Conservation (phyloP, 2,113 vertebrate genomes). For the Pteronura brasiliensis region DNA sequence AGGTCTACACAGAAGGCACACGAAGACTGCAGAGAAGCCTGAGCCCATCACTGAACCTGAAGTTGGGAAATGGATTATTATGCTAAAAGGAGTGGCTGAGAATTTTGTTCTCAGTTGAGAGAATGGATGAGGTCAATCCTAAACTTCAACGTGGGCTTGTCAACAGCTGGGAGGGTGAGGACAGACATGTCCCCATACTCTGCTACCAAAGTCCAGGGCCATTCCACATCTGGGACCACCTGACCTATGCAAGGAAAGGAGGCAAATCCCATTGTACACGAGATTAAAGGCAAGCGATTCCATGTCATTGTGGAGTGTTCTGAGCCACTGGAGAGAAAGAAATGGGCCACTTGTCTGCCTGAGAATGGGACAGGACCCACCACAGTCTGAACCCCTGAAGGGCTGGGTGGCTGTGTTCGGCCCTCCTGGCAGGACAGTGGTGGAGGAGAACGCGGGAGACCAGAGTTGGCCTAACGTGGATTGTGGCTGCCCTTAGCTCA, state of each 20-base stretch:
- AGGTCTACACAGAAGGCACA: background rate
- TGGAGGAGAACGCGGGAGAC: background rate
- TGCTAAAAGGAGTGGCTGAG: background rate
- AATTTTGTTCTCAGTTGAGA: background rate
- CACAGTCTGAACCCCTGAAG: background rate
- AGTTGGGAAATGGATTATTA: background rate
- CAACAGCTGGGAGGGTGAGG: background rate
- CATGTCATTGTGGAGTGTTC: background rate
- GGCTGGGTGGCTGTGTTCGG: background rate
- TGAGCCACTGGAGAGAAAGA: background rate
- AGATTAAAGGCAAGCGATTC: background rate
- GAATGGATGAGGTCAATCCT: background rate
- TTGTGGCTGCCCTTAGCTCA: background rate
- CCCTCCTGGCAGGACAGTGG: background rate
- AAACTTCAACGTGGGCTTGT: accelerated
- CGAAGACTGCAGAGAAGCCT: background rate
- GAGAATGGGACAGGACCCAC: background rate
- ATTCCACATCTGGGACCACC: background rate
- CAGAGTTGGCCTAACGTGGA: background rate
- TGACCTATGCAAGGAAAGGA: background rate
- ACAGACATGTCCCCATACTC: background rate
- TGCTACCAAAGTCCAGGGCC: background rate
- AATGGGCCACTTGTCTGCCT: too few species aligned
- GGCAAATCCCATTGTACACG: background rate
- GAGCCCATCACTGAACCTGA: accelerated